A percentile compares a stretch with the other conserved stretches of the same genome.
These are phyloP conservation scores for Vanessa cardui DNA, from an alignment of 2,888 invertebrate genomes.

Conservation along the genomic window DNA sequence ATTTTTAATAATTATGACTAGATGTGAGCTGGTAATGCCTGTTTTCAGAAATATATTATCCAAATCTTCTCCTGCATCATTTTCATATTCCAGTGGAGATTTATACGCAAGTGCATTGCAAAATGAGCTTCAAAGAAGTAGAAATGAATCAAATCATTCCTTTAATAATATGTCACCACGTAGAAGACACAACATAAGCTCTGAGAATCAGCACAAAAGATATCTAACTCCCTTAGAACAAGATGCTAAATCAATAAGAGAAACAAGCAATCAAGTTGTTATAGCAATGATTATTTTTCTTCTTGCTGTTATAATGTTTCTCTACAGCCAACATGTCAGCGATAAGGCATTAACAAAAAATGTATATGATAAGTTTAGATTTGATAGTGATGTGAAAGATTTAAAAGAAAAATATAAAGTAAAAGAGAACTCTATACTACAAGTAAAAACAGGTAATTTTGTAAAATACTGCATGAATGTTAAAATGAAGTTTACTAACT, in stretches of 20 bases:
- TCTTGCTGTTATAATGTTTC: conserved; percentile 24
- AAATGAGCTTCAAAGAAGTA: conserved; percentile 22
- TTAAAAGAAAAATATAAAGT: conserved; percentile 65
- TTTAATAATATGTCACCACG: conserved; percentile 11
- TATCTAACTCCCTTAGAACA: not conserved
- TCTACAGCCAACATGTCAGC: conserved; percentile 22
- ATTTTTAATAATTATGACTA: not conserved
- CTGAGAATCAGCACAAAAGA: not conserved
- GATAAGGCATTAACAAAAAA: not conserved
- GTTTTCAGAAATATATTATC: conserved; percentile 67
- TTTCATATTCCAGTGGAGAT: conserved; percentile 67
- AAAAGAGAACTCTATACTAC: conserved; percentile 59
- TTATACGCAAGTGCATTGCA: conserved; percentile 33
- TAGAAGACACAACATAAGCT: conserved; percentile 10
- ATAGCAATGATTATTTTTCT: conserved; percentile 18
- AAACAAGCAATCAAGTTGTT: not conserved
- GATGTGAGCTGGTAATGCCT: conserved; percentile 62
- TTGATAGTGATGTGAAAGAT: conserved; percentile 59
- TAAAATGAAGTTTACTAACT: not conserved
- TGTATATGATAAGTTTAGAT: conserved; percentile 56
- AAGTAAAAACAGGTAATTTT: conserved; percentile 64
- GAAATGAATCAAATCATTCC: conserved; percentile 16
- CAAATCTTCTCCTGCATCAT: conserved; percentile 67
- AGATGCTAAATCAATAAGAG: not conserved
- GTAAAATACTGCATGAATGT: not conserved